These are phyloP conservation scores for Drosophila kepulauana DNA, from an alignment of 1,140 invertebrate genomes.

Conservation along the genomic window DNA sequence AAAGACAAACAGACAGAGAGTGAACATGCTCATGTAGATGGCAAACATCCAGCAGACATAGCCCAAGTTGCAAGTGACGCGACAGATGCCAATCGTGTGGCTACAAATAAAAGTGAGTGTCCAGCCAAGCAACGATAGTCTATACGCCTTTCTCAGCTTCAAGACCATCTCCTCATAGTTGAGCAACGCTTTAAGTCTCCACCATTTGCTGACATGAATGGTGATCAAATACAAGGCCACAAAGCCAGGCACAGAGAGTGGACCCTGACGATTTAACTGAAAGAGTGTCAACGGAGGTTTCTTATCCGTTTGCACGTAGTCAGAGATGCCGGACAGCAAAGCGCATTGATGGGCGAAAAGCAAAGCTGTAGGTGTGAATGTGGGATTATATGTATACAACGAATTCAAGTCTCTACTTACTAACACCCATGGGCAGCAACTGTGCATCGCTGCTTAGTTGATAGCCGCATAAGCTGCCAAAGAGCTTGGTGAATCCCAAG, in stretches of 20 bases:
- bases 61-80: background rate
- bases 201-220: background rate
- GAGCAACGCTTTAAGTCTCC: background rate
- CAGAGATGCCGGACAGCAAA: background rate
- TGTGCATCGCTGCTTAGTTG: background rate
- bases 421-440: background rate
- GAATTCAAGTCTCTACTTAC: background rate
- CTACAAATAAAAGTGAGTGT: background rate
- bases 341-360: background rate
- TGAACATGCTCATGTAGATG: background rate
- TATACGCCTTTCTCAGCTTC: background rate
- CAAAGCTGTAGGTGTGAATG: background rate
- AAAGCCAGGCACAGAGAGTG: background rate
- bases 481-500: constrained; percentile 92
- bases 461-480: constrained; percentile 86
- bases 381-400: no score
- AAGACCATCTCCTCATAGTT: background rate
- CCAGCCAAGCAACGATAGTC: background rate
- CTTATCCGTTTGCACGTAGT: background rate
- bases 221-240: background rate
- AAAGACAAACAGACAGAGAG: constrained; percentile 1
- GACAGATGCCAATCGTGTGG: background rate
- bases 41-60: constrained; percentile 8
- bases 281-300: background rate
- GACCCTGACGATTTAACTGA: constrained; percentile 1